These are phyloP conservation scores for Holcopasites calliopsidis DNA, from an alignment of 1,140 invertebrate species.

Conservation along the genomic window DNA sequence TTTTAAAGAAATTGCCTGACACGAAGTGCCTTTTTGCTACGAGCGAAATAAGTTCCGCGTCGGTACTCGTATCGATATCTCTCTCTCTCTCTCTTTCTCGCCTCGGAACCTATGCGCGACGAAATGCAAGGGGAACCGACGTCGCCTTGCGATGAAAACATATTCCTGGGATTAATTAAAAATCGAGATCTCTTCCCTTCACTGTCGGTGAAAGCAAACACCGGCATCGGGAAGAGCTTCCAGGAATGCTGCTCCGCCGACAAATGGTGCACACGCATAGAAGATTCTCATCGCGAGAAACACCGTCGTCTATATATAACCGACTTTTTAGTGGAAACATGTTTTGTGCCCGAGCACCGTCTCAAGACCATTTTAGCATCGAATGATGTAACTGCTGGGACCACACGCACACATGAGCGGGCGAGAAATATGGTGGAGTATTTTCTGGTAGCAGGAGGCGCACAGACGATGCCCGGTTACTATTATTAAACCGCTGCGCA, in stretches of 20 bases:
- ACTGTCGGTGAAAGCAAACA: too few relatives aligned
- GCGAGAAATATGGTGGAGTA: conserved; percentile 59
- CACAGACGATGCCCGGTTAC: conserved; percentile 41
- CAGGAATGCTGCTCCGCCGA: neutral
- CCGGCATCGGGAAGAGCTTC: too few relatives aligned
- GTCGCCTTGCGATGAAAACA: too few relatives aligned
- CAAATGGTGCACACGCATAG: too few relatives aligned
- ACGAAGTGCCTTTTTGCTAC: conserved; percentile 20
- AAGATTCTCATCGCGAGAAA: too few relatives aligned
- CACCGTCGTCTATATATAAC: conserved; percentile 52
- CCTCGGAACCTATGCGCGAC: neutral
- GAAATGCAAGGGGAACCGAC: too few relatives aligned
- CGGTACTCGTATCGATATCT: neutral
- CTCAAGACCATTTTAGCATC: conserved; percentile 65
- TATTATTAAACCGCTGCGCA: conserved; percentile 60
- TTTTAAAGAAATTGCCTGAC: conserved; percentile 63
- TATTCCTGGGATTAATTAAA: too few relatives aligned
- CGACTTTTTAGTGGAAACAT: conserved; percentile 59
- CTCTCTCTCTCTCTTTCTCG: neutral
- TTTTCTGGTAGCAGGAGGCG: conserved; percentile 50
- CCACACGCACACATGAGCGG: too few relatives aligned
- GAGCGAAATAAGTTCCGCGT: too few relatives aligned
- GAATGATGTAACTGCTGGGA: conserved; percentile 60
- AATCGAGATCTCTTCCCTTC: too few relatives aligned
- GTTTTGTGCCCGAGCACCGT: conserved; percentile 63